Percentiles rank a stretch among this genome's conserved stretches.
Conservation (phyloP, 2,888 invertebrate genomes). For the Tryphoninae sp. region DNA sequence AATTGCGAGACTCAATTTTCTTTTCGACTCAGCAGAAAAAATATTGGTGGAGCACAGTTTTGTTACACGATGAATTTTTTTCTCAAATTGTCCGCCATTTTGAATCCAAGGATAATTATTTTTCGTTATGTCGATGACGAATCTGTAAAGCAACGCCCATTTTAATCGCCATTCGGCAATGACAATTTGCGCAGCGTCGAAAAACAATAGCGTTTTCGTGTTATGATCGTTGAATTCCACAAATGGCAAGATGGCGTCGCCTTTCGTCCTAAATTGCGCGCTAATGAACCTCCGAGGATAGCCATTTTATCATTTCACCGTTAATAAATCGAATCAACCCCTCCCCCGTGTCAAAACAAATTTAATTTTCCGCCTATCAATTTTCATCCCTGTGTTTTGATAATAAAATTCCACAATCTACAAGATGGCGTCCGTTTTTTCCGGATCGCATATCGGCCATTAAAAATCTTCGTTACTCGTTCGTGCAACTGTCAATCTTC, state of each 20-base stretch:
- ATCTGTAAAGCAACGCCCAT: not conserved
- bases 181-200: not conserved
- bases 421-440: conserved; percentile 39
- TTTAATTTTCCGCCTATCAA: not conserved
- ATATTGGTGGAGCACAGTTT: no score
- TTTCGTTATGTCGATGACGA: not conserved
- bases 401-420: not conserved
- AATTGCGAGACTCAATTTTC: no score
- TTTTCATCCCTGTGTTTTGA: not conserved
- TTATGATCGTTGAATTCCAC: not conserved
- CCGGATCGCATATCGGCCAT: not conserved
- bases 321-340: no score
- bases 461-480: not conserved
- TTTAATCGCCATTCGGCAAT: not conserved
- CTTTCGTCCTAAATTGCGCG: not conserved
- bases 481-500: not conserved
- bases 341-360: no score
- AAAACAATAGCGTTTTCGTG: not conserved
- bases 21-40: no score
- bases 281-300: no score
- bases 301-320: no score
- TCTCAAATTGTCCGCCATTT: no score
- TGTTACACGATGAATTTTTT: no score
- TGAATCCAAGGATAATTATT: no score
- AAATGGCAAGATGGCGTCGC: not conserved